These are phyloP conservation scores for Lordiphosa clarofinis DNA, from an alignment of 1,140 invertebrate genomes.

Conservation along the genomic window DNA sequence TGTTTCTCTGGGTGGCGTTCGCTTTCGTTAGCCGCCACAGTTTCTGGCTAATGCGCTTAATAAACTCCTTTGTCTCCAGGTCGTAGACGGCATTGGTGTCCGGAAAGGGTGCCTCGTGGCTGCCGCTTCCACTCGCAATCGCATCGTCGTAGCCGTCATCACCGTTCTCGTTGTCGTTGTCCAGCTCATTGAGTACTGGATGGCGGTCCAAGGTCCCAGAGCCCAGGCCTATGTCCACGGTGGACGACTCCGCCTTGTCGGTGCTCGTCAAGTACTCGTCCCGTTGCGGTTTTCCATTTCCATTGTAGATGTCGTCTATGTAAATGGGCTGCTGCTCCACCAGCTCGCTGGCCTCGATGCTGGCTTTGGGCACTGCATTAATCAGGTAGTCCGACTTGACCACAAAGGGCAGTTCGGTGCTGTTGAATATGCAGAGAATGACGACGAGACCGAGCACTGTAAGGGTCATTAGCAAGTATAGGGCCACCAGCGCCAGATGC, in stretches of 20 bases:
- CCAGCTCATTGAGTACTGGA: slow-evolving; percentile 1
- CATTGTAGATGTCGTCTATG: slow-evolving; percentile 3
- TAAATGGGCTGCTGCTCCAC: slow-evolving; percentile 6
- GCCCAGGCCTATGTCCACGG: not conserved
- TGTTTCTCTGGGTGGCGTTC: not conserved
- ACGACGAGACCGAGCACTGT: slow-evolving; percentile 8
- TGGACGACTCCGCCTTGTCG: not conserved
- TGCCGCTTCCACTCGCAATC: slow-evolving; percentile 16
- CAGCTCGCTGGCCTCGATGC: not conserved
- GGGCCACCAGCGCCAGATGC: slow-evolving; percentile 3
- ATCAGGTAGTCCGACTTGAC: not conserved
- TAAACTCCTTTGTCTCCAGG: slow-evolving; percentile 3
- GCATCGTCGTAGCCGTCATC: slow-evolving; percentile 5
- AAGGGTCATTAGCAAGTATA: slow-evolving; percentile 5
- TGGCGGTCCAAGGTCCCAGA: not conserved
- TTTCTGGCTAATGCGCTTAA: slow-evolving; percentile 15
- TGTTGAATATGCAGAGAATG: slow-evolving; percentile 8
- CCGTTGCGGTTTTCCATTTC: not conserved
- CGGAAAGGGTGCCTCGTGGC: not conserved
- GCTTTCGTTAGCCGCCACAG: slow-evolving; percentile 3
- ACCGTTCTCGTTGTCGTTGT: too few relatives aligned
- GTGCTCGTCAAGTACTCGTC: not conserved
- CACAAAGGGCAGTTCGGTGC: slow-evolving; percentile 5
- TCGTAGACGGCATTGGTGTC: slow-evolving; percentile 1
- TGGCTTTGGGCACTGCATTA: slow-evolving; percentile 3